Evolutionary conservation across 2,797 vertebrate species (phyloP).

Genomic region (Falco concolor): DNA sequence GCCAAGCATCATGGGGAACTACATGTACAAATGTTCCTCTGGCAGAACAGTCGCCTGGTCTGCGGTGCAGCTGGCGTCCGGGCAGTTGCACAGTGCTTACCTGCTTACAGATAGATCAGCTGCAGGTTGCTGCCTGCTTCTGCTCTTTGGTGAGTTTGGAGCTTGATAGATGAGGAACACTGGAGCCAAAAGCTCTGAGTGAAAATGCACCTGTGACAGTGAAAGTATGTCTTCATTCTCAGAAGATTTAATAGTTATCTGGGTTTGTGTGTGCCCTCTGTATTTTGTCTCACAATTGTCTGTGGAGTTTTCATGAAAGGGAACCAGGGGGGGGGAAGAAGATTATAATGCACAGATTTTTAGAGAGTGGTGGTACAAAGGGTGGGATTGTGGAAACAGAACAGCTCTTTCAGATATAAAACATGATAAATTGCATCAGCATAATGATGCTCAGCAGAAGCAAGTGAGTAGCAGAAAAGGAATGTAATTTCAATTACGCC

Average conservation of each 20-base stretch:
- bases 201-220: background rate
- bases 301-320: background rate
- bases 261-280: background rate
- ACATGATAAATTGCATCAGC: background rate
- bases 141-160: background rate
- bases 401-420: background rate
- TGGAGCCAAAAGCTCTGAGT: background rate
- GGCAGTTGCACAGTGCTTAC: background rate
- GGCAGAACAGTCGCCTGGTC: background rate
- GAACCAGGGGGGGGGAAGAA: background rate
- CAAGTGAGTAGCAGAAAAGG: conserved; percentile 13
- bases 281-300: background rate
- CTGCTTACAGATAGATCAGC: background rate
- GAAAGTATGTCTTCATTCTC: background rate
- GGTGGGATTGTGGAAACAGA: background rate
- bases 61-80: fast-evolving
- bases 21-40: background rate
- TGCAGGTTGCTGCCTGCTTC: background rate
- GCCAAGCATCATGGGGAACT: background rate
- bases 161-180: background rate
- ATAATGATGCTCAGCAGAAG: background rate
- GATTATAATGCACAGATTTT: background rate
- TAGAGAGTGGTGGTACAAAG: background rate
- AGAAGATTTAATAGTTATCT: background rate
- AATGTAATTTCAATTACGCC: conserved; percentile 26